Conservation (phyloP, 2,888 invertebrate genomes). For the Panopea generosa region DNA sequence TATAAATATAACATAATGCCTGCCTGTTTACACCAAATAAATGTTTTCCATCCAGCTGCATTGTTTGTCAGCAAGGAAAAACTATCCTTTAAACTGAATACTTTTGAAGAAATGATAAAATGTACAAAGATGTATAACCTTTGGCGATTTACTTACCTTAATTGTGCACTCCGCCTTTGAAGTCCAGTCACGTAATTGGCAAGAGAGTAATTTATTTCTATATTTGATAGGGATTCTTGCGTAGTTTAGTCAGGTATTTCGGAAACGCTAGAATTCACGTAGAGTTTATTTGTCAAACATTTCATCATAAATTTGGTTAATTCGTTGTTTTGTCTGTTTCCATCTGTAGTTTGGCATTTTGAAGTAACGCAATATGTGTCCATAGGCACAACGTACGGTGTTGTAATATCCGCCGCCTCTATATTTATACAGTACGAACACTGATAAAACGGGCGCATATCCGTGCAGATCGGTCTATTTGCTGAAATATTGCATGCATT, state of each 20-base stretch:
- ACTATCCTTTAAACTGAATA: neutral
- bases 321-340: conserved; percentile 50
- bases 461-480: too few relatives aligned
- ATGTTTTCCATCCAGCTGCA: neutral
- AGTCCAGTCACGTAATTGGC: conserved; percentile 15
- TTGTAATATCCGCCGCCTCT: too few relatives aligned
- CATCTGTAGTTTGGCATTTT: conserved; percentile 16
- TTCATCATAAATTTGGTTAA: conserved; percentile 40
- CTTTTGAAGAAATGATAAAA: conserved; percentile 10
- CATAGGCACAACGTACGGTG: too few relatives aligned
- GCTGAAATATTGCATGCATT: too few relatives aligned
- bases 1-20: too few relatives aligned
- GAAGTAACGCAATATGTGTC: too few relatives aligned
- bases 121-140: neutral
- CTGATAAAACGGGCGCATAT: too few relatives aligned
- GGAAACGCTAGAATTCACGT: conserved; percentile 37
- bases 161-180: conserved; percentile 36
- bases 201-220: conserved; percentile 47
- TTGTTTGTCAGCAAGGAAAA: neutral
- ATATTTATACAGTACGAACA: too few relatives aligned
- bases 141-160: conserved; percentile 17
- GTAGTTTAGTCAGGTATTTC: conserved; percentile 32
- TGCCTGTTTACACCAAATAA: too few relatives aligned
- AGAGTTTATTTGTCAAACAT: conserved; percentile 30
- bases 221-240: conserved; percentile 33